Conservation (phyloP, 1,140 invertebrate species). For the Scaptomyza graminum region DNA sequence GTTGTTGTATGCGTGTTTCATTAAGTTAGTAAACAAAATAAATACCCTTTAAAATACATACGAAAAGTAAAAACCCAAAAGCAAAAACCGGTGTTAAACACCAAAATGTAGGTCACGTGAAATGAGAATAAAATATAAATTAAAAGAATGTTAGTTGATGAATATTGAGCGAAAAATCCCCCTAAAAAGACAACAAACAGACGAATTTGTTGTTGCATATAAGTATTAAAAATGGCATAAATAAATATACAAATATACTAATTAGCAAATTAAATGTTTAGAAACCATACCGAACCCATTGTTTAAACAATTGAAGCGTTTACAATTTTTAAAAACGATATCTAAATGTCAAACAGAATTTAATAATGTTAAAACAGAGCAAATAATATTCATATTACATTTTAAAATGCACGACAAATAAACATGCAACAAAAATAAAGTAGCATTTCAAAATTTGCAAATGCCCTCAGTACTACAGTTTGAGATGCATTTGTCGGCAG, state of each 20-base stretch:
- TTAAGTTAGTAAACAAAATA: constrained; percentile 35
- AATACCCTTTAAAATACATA: constrained; percentile 38
- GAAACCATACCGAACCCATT: constrained; percentile 64
- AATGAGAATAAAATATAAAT: constrained; percentile 19
- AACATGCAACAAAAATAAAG: constrained; percentile 40
- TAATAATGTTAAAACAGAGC: constrained; percentile 20
- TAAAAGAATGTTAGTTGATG: constrained; percentile 37
- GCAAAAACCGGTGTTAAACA: constrained; percentile 80
- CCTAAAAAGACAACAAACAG: constrained; percentile 42
- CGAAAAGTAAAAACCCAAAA: constrained; percentile 60
- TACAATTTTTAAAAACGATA: constrained; percentile 40
- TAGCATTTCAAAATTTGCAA: constrained; percentile 18
- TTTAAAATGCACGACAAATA: constrained; percentile 46
- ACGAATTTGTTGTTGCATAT: constrained; percentile 76
- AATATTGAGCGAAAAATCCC: constrained; percentile 29
- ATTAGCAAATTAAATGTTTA: constrained; percentile 78
- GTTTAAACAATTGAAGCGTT: constrained; percentile 46
- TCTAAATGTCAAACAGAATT: constrained; percentile 61
- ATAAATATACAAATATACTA: constrained; percentile 20
- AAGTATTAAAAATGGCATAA: constrained; percentile 43
- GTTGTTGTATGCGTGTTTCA: constrained; percentile 58
- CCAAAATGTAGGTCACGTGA: constrained; percentile 47
- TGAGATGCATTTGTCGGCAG: neutral
- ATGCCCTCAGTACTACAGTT: constrained; percentile 7
- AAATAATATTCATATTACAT: constrained; percentile 17